Evolutionary conservation across 2,888 invertebrate species (phyloP).

Genomic region (Agonopterix subpropinquella): DNA sequence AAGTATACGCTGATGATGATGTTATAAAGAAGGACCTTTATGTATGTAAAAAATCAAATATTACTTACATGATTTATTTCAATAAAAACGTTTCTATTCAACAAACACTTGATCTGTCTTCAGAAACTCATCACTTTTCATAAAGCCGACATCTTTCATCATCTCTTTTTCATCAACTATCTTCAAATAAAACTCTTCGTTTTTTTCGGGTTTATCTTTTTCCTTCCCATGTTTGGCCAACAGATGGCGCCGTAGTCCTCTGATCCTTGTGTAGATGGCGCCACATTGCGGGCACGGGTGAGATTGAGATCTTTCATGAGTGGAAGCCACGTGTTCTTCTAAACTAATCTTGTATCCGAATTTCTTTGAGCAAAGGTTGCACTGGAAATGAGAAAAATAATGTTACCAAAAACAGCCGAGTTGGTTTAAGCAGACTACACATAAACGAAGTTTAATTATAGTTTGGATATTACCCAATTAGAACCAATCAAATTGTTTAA

Average conservation of each 20-base stretch:
- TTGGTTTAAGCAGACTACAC: too few relatives aligned
- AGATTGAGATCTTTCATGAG: conserved; percentile 42
- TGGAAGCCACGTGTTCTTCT: conserved; percentile 49
- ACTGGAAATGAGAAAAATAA: conserved; percentile 34
- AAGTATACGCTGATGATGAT: too few relatives aligned
- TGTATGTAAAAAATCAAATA: too few relatives aligned
- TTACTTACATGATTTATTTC: too few relatives aligned
- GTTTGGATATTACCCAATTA: too few relatives aligned
- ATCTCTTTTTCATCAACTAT: conserved; percentile 1
- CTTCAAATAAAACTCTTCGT: neutral
- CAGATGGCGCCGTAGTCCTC: conserved; percentile 49
- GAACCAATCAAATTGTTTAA: too few relatives aligned
- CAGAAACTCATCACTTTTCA: neutral
- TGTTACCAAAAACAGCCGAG: neutral
- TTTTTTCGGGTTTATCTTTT: neutral
- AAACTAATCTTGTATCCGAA: conserved; percentile 60
- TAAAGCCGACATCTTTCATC: neutral
- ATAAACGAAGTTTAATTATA: too few relatives aligned
- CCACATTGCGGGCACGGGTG: conserved; percentile 45
- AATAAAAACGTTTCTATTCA: too few relatives aligned
- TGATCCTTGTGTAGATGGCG: conserved; percentile 41
- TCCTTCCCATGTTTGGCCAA: conserved; percentile 36
- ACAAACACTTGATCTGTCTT: neutral
- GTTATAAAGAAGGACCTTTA: too few relatives aligned
- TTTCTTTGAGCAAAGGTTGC: conserved; percentile 52